phyloP scores from a whole-genome alignment of 1,140 invertebrate genomes.

The Drosophila kanapiae region DNA sequence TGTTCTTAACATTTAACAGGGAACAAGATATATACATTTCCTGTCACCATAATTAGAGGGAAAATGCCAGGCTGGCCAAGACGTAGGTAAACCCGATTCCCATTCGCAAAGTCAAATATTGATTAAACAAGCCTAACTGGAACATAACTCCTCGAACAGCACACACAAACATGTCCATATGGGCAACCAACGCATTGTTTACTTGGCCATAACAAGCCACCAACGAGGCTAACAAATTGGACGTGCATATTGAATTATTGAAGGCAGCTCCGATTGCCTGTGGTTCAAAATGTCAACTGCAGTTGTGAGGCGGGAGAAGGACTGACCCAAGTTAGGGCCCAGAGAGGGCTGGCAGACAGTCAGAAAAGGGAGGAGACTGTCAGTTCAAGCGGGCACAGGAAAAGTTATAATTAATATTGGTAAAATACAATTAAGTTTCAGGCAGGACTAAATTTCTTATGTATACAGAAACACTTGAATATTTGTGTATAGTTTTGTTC shows the following conservation, averaged over 20 bases:
- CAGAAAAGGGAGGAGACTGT: neutral
- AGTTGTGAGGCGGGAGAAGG: conserved; percentile 8
- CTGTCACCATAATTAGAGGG: conserved; percentile 34
- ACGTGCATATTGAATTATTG: conserved; percentile 67
- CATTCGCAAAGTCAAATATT: conserved; percentile 41
- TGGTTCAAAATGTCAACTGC: conserved; percentile 46
- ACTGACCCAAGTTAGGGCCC: conserved; percentile 13
- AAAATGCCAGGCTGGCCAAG: conserved; percentile 23
- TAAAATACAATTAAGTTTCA: conserved; percentile 15
- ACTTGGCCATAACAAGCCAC: conserved; percentile 65
- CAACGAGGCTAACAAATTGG: conserved; percentile 50
- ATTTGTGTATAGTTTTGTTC: neutral
- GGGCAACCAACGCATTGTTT: conserved; percentile 62
- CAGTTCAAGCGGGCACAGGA: neutral
- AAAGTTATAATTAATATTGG: conserved; percentile 18
- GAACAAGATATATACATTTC: conserved; percentile 28
- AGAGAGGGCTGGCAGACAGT: neutral
- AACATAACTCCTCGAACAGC: conserved; percentile 19
- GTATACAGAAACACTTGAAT: neutral
- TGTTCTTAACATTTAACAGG: conserved; percentile 6
- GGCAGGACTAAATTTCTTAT: neutral
- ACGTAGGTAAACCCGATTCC: conserved; percentile 15
- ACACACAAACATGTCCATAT: conserved; percentile 13
- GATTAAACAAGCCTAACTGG: conserved; percentile 50
- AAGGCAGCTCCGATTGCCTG: conserved; percentile 47